Conservation (phyloP, 23 tunicate genomes). For the Trididemnum miniatum region DNA sequence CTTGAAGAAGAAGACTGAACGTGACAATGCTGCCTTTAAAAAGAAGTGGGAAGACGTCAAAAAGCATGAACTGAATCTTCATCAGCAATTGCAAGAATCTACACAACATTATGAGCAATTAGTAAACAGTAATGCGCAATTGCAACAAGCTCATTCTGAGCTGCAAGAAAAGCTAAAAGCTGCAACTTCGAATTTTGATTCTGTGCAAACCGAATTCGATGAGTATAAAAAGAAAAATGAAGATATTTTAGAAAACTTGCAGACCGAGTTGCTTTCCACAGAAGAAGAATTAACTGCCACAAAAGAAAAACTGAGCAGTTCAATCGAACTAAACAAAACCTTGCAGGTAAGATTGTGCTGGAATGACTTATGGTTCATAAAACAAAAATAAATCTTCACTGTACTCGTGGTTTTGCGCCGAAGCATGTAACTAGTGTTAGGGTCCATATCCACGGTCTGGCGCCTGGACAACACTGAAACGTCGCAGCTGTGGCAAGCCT, state of each 20-base stretch:
- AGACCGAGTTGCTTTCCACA: neutral
- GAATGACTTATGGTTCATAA: too few species aligned
- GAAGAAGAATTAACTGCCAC: neutral
- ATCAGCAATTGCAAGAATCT: constrained; percentile 29
- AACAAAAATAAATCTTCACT: too few species aligned
- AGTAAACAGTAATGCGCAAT: neutral
- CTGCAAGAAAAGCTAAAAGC: neutral
- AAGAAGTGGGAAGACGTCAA: constrained; percentile 19
- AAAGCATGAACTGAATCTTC: neutral
- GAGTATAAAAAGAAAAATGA: neutral
- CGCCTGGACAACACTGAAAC: too few species aligned
- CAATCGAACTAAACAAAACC: neutral
- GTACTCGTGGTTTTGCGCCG: too few species aligned
- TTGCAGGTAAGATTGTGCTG: neutral
- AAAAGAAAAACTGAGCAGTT: neutral
- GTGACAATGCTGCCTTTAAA: constrained; percentile 9
- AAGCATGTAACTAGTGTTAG: too few species aligned
- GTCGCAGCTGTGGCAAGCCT: too few species aligned
- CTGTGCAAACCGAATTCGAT: neutral
- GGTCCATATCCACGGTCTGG: too few species aligned
- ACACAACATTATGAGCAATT: neutral
- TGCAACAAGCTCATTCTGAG: neutral
- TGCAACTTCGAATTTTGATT: neutral
- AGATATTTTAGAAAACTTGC: neutral
- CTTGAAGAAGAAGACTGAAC: constrained; percentile 30